A percentile compares a stretch with the other conserved stretches of the same genome.
phyloP scores from a whole-genome alignment of 2,797 vertebrate genomes.

The Glossophaga mutica region DNA sequence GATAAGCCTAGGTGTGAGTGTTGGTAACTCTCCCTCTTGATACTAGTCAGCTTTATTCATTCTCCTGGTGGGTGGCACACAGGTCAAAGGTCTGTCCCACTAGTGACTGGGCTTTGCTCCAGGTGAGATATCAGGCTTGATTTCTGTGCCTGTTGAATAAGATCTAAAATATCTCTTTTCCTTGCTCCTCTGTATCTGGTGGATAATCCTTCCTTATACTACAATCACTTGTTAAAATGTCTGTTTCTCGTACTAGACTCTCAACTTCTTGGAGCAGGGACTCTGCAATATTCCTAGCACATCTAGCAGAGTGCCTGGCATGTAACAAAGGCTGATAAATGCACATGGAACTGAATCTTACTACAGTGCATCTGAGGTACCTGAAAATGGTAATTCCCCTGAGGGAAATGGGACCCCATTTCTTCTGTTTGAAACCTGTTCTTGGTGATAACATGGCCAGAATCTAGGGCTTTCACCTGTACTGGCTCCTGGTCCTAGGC shows the following conservation, averaged over 20 bases:
- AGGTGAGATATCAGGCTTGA: neutral
- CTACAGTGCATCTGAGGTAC: neutral
- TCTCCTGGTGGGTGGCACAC: neutral
- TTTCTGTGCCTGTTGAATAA: neutral
- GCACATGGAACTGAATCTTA: neutral
- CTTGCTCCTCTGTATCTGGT: neutral
- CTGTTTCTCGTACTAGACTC: neutral
- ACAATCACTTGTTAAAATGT: neutral
- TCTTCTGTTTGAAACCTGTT: neutral
- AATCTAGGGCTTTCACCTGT: neutral
- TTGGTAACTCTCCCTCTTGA: neutral
- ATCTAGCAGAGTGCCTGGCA: neutral
- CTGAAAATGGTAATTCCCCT: neutral
- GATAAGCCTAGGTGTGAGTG: neutral
- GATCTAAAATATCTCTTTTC: neutral
- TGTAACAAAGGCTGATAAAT: neutral
- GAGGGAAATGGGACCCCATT: neutral
- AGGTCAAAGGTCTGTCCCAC: neutral
- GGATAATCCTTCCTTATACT: neutral
- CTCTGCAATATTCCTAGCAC: neutral
- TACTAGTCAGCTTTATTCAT: neutral
- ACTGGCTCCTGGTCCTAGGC: neutral
- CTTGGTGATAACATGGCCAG: neutral
- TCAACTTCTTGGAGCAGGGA: neutral
- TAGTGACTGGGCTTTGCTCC: neutral